Conservation (phyloP, 2,113 vertebrate genomes). For the Amazona guildingii region DNA sequence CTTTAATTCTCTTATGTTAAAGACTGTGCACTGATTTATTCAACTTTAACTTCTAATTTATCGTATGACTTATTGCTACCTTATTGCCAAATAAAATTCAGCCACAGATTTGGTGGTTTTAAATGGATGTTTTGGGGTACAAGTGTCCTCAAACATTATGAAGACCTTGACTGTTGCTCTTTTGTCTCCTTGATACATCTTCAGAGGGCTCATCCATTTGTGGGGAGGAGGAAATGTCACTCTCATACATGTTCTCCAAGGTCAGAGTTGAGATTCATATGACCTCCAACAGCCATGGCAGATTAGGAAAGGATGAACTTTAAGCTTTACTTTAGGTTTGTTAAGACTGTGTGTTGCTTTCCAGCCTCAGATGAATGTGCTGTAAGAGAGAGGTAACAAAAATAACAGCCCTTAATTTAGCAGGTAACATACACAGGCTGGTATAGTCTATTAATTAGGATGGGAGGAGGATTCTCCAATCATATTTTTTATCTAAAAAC, state of each 20-base stretch:
- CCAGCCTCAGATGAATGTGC: not conserved
- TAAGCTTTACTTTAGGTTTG: not conserved
- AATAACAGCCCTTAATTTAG: not conserved
- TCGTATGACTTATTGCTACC: accelerated
- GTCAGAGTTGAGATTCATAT: not conserved
- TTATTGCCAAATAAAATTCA: not conserved
- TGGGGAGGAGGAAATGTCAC: not conserved
- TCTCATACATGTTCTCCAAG: not conserved
- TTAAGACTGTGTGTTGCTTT: not conserved
- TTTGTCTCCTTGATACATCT: not conserved
- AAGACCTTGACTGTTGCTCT: not conserved
- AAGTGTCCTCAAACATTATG: not conserved
- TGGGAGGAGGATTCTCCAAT: not conserved
- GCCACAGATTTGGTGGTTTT: not conserved
- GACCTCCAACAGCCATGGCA: not conserved
- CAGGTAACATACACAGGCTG: not conserved
- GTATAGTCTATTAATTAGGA: not conserved
- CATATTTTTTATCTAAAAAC: not conserved
- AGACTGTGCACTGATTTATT: not conserved
- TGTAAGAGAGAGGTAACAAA: not conserved
- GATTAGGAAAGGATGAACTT: not conserved
- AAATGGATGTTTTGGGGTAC: not conserved
- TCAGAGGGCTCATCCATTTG: not conserved
- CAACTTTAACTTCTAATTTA: not conserved
- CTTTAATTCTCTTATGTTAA: not conserved